These are phyloP conservation scores for Xyrauchen texanus DNA, from an alignment of 2,113 vertebrate species.

Conservation along the genomic window DNA sequence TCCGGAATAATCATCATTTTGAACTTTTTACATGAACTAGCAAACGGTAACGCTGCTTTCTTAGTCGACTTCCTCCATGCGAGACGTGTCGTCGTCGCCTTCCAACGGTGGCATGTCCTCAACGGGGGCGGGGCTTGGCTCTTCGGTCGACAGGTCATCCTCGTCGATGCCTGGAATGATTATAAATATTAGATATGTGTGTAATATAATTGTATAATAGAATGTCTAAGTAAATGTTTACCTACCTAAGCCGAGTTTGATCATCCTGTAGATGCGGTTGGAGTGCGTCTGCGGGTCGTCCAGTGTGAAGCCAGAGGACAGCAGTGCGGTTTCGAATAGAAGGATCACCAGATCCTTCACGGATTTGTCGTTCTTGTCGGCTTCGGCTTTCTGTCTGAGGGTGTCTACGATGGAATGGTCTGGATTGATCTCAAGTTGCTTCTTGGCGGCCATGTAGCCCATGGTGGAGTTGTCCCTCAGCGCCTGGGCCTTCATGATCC, in stretches of 20 bases:
- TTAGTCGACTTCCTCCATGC: slow-evolving; percentile 97
- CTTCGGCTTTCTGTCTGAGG: slow-evolving; percentile 77
- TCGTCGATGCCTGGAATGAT: slow-evolving; percentile 87
- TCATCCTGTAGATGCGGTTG: slow-evolving; percentile 84
- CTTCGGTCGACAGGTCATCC: slow-evolving; percentile 84
- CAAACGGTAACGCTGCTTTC: slow-evolving; percentile 41
- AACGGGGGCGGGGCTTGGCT: slow-evolving; percentile 71
- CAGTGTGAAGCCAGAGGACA: slow-evolving; percentile 81
- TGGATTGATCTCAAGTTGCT: slow-evolving; percentile 81
- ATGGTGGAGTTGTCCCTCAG: slow-evolving; percentile 80
- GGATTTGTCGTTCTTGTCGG: slow-evolving; percentile 81
- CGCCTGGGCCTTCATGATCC: slow-evolving; percentile 84
- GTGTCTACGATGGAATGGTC: slow-evolving; percentile 78
- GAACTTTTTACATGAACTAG: slow-evolving; percentile 22
- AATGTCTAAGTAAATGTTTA: not conserved
- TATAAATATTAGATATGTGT: not conserved
- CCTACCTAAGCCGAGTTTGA: slow-evolving; percentile 81
- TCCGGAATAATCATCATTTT: not conserved
- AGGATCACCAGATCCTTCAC: slow-evolving; percentile 82
- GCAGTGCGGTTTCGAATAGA: slow-evolving; percentile 77
- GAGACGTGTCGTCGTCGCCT: slow-evolving; percentile 91
- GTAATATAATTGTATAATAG: too few species aligned
- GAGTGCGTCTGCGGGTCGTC: slow-evolving; percentile 82
- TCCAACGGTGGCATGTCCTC: slow-evolving; percentile 96
- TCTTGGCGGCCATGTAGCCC: slow-evolving; percentile 84